Percentiles rank a stretch among this genome's conserved stretches.
Conservation (phyloP, 2,113 vertebrate species). For the Syrmaticus mikado region DNA sequence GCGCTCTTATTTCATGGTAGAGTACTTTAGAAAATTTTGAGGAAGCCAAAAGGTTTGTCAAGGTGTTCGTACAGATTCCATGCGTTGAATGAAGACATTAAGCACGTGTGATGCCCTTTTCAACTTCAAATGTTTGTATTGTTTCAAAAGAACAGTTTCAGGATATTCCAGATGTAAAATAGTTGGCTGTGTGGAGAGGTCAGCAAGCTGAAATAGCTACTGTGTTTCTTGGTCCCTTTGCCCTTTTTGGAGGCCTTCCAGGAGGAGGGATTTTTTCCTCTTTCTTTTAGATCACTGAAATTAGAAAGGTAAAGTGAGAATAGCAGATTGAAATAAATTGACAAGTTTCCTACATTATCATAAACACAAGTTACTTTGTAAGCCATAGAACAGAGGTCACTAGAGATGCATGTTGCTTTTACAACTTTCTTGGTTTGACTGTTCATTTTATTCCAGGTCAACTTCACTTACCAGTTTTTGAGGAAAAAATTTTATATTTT, state of each 20-base stretch:
- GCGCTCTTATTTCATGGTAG: neutral
- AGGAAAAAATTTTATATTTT: constrained; percentile 99
- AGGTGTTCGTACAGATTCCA: neutral
- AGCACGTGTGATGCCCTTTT: neutral
- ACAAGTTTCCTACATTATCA: neutral
- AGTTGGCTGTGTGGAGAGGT: neutral
- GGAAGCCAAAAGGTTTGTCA: neutral
- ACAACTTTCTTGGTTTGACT: neutral
- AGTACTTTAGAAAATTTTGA: neutral
- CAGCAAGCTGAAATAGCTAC: neutral
- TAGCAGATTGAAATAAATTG: neutral
- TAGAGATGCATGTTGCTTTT: neutral
- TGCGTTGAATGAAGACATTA: neutral
- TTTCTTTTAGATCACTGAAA: neutral
- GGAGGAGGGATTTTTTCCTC: neutral
- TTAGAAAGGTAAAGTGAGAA: neutral
- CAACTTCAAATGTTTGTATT: neutral
- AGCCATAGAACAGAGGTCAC: neutral
- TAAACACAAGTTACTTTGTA: neutral
- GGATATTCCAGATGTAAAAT: neutral
- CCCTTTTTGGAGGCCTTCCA: neutral
- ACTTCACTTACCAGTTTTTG: constrained; percentile 98
- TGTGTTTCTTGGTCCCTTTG: neutral
- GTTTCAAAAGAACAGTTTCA: neutral
- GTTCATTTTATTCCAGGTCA: constrained; percentile 82